Percentiles rank a stretch among this genome's conserved stretches.
These are phyloP conservation scores for Pterocles orientalis DNA, from an alignment of 2,113 vertebrate species.

Conservation along the genomic window DNA sequence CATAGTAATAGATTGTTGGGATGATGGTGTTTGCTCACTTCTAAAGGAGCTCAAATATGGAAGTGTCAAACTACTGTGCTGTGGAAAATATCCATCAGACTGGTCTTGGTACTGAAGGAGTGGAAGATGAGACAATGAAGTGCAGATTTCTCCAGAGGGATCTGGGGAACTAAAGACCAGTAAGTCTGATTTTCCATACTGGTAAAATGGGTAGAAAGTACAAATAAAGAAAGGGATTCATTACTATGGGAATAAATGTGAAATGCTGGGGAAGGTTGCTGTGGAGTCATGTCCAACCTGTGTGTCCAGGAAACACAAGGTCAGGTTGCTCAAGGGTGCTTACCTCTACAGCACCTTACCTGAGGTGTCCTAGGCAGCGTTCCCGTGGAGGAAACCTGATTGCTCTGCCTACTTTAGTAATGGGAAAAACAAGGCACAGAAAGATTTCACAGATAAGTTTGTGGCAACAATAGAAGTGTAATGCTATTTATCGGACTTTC, in stretches of 20 bases:
- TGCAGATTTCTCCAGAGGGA: background rate
- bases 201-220: background rate
- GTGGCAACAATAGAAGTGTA: background rate
- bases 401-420: accelerated
- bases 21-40: background rate
- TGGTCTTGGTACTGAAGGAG: background rate
- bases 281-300: background rate
- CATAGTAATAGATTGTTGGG: background rate
- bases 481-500: background rate
- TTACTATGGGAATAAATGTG: background rate
- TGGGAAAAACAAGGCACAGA: background rate
- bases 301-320: background rate
- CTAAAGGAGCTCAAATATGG: background rate
- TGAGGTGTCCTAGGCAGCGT: background rate
- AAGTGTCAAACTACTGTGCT: background rate
- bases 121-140: background rate
- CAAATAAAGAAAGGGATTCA: background rate
- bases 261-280: background rate
- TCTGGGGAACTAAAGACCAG: background rate
- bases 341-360: background rate
- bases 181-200: background rate
- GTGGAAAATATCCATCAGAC: background rate
- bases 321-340: background rate
- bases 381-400: background rate
- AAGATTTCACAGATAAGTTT: background rate